Evolutionary conservation across 2,888 invertebrate genomes (phyloP), one percentile per base, ranked within the genome.

Genomic region (Caenorhabditis drosophilae): DNA sequence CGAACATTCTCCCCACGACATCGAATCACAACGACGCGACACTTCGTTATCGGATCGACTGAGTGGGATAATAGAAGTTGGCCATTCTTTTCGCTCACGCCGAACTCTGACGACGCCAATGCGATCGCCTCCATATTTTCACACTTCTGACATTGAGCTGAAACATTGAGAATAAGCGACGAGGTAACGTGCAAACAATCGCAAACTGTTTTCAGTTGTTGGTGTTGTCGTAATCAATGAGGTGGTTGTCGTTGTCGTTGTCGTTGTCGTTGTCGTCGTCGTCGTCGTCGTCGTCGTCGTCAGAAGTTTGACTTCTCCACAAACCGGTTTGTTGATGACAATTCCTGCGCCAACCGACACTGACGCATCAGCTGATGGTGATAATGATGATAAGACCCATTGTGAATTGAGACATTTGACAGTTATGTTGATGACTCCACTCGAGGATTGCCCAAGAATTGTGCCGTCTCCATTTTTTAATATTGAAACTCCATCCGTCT

Each of bases 31-130:
- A 75, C 75, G 27, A 69, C 57, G 20, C 68, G 44, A 26, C 75
- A 75, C 41, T 49, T 38, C 22, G 59, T 66, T 2, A 51, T 40
- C 12, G 54, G 38, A 26, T 71, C 64, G n/a, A 57, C 51, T 27
- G 61, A 62, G 25, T 72, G 71, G 31, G 59, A 62, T n/a, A 73
- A 40, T 6, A 70, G 49, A n/a, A 75, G 67, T 44, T 64, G 64
- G 41, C 75, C 75, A 36, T 71, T 68, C 11, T 56, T 46, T 15
- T 69, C 66, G 38, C 51, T 55, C n/a, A 53, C 41, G 20, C 46
- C 54, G 11, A 60, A 25, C 40, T 60, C 54, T 2, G 67, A 40
- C 4, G 59, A 56, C 2, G 58, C 41, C 6, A 70, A 41, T 0
- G 62, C 55, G 1, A 63, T 49, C 11, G 72, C 62, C 34, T 61